phyloP scores from a whole-genome alignment of 2,113 vertebrate species.

The Oreochromis spilurus region DNA sequence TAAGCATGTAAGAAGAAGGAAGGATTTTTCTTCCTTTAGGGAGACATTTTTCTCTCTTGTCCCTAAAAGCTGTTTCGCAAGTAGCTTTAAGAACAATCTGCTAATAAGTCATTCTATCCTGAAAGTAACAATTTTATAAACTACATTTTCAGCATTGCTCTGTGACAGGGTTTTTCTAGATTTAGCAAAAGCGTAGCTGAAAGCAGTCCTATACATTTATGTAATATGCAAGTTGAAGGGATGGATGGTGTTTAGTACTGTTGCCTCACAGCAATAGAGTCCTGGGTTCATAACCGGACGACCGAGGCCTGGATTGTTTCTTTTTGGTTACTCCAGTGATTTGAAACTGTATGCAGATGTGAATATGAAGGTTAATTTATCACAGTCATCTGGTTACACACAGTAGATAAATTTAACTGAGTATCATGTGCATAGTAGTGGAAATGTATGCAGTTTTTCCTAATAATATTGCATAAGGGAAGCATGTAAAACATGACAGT shows the following conservation, averaged over 20 bases:
- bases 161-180: neutral
- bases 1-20: neutral
- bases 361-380: neutral
- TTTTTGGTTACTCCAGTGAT: neutral
- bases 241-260: neutral
- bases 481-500: neutral
- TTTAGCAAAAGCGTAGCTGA: neutral
- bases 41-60: neutral
- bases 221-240: neutral
- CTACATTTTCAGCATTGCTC: neutral
- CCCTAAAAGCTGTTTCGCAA: neutral
- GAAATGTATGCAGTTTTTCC: neutral
- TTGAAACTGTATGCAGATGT: neutral
- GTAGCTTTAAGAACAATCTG: neutral
- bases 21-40: neutral
- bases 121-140: neutral
- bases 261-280: neutral
- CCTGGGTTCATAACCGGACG: neutral
- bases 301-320: accelerated
- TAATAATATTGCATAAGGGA: neutral
- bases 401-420: neutral
- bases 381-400: neutral
- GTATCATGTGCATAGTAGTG: neutral
- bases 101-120: neutral
- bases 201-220: neutral